Conservation (phyloP, 2,113 vertebrate species). For the Neolamprologus falcicula region DNA sequence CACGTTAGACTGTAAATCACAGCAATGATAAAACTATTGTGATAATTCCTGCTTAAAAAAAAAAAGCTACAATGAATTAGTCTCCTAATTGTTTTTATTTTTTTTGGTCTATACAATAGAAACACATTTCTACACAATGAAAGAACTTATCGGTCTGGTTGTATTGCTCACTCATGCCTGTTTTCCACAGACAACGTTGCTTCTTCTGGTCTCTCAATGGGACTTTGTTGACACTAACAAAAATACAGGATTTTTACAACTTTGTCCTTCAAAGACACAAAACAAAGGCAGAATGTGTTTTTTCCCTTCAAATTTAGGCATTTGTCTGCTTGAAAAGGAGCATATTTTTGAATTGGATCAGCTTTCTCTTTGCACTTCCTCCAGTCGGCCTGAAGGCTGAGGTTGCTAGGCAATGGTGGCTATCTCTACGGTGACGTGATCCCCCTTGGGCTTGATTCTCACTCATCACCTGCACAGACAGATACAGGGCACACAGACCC, state of each 20-base stretch:
- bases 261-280: background rate
- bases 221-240: background rate
- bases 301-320: background rate
- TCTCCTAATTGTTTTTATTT: background rate
- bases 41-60: background rate
- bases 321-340: conserved; percentile 31
- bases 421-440: conserved; percentile 56
- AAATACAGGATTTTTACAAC: background rate
- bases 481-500: conserved; percentile 10
- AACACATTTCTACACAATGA: background rate
- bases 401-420: conserved; percentile 64
- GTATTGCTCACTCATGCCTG: background rate
- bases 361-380: conserved; percentile 57
- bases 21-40: background rate
- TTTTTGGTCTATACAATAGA: background rate
- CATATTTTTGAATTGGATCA: conserved; percentile 48
- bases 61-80: background rate
- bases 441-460: conserved; percentile 49
- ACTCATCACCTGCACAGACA: conserved; percentile 57
- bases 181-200: background rate
- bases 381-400: conserved; percentile 39
- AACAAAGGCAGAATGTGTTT: background rate
- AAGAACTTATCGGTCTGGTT: background rate
- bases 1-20: background rate
- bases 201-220: background rate